A percentile compares a stretch with the other conserved stretches of the same genome.
Conservation (phyloP, 2,888 invertebrate genomes). For the Rhagonycha fulva region DNA sequence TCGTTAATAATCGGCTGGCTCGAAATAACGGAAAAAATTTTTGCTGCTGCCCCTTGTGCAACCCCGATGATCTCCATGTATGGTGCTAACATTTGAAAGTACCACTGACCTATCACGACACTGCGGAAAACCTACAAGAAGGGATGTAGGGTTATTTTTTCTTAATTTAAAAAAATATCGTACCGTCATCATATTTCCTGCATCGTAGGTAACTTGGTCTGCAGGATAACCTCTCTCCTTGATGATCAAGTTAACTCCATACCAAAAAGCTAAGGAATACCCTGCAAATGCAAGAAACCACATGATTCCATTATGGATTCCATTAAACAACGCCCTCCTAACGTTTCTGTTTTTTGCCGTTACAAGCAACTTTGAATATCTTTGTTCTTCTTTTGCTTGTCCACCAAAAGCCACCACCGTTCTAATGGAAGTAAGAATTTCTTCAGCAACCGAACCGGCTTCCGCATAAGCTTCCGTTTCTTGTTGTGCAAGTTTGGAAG, state of each 20-base stretch:
- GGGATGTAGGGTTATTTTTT: conserved; percentile 66
- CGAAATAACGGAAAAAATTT: conserved; percentile 78
- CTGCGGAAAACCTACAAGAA: conserved; percentile 74
- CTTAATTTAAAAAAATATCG: conserved; percentile 44
- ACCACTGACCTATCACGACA: conserved; percentile 72
- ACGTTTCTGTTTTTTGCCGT: conserved; percentile 70
- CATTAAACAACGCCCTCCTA: conserved; percentile 69
- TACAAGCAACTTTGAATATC: conserved; percentile 67
- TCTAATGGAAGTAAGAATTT: conserved; percentile 73
- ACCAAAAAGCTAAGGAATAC: conserved; percentile 84
- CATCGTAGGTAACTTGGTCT: conserved; percentile 59
- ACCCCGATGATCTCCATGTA: conserved; percentile 79
- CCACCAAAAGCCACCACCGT: conserved; percentile 83
- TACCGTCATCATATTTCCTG: conserved; percentile 73
- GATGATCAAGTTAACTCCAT: conserved; percentile 71
- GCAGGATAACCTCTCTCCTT: conserved; percentile 54
- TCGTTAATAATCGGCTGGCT: conserved; percentile 77
- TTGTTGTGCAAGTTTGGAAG: conserved; percentile 65
- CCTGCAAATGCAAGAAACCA: conserved; percentile 79
- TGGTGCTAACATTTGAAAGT: conserved; percentile 81
- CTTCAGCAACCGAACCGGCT: conserved; percentile 78
- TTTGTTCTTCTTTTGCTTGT: conserved; percentile 67
- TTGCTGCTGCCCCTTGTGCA: conserved; percentile 79
- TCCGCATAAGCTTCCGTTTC: conserved; percentile 74
- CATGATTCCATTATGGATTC: conserved; percentile 70